Percentiles rank a stretch among this genome's conserved stretches.
Conservation (phyloP, 2,888 invertebrate species). For the Lasioglossum morio region DNA sequence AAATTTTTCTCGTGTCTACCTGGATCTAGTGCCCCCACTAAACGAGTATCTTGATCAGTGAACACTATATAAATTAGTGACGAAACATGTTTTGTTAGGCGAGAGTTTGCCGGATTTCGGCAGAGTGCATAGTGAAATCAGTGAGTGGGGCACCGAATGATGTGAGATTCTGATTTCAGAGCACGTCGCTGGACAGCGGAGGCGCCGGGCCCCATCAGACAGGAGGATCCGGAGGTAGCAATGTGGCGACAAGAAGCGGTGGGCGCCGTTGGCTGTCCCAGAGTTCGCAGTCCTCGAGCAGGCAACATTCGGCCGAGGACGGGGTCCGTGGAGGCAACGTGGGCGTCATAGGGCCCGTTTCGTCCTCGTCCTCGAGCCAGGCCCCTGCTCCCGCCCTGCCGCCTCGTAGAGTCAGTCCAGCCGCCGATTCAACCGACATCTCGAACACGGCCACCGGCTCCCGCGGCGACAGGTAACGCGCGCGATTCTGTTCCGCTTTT, state of each 20-base stretch:
- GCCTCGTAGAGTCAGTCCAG: slow-evolving; percentile 85
- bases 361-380: slow-evolving; percentile 78
- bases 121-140: too few relatives aligned
- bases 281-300: slow-evolving; percentile 76
- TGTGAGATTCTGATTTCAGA: slow-evolving; percentile 67
- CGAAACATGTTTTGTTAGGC: too few relatives aligned
- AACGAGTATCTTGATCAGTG: too few relatives aligned
- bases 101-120: too few relatives aligned
- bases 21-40: too few relatives aligned
- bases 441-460: slow-evolving; percentile 71
- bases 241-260: slow-evolving; percentile 74
- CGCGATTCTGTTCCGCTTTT: slow-evolving; percentile 1
- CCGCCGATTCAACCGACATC: slow-evolving; percentile 83
- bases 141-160: not conserved
- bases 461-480: slow-evolving; percentile 79
- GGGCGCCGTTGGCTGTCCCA: slow-evolving; percentile 81
- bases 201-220: slow-evolving; percentile 76
- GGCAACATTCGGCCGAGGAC: slow-evolving; percentile 77
- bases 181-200: slow-evolving; percentile 79
- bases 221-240: slow-evolving; percentile 82
- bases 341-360: slow-evolving; percentile 84
- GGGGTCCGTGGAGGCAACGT: slow-evolving; percentile 76
- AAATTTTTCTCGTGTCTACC: too few relatives aligned
- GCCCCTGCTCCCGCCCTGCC: slow-evolving; percentile 78
- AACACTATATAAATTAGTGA: too few relatives aligned